Evolutionary conservation across 1,140 invertebrate genomes (phyloP), one percentile per base, ranked within the genome.

Genomic region (Drosophila sucinea): DNA sequence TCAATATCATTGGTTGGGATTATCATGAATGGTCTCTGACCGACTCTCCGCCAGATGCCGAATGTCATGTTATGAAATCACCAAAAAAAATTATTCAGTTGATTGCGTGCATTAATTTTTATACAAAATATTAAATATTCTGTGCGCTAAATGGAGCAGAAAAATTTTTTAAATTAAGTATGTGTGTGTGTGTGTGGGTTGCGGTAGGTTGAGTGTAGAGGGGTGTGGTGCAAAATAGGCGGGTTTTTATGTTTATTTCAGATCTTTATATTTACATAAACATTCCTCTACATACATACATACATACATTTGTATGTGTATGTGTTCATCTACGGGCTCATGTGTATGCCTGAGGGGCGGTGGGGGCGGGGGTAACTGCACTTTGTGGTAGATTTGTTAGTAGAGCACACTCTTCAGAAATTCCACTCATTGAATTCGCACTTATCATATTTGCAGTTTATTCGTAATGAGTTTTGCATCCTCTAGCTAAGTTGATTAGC

Each of bases 51-150:
- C 44, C 44, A 51, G 23, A 51, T 51, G 44, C 44, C 44, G 44
- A 51, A 51, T 51, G 44, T 51, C 44, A 51, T 51, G 44, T 27
- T 51, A 4, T 51, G 25, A 10, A 51, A 51, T 51, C 25, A 51
- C 7, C 44, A 51, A 51, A 51, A 44, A 33, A 51, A 51, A 51
- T 27, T 51, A 51, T 51, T 51, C 44, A 7, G 44, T 25, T 51
- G 44, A 51, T 51, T 51, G 44, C 44, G 23, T 51, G 7, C 44
- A 51, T 51, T 51, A 51, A 51, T 27, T 51, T 51, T 51, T 25
- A 27, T 51, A 25, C 44, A 51, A 51, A 51, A 51, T 51, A 51
- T 51, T 27, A 51, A 51, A 51, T 51, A 51, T 51, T 51, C n/a
- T 51, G 44, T 51, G 2, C n/a, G 44, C 44, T 51, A 51, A 51